Base-by-base conservation (phyloP, 2,113 vertebrate genomes). In the Petaurus breviceps region DNA sequence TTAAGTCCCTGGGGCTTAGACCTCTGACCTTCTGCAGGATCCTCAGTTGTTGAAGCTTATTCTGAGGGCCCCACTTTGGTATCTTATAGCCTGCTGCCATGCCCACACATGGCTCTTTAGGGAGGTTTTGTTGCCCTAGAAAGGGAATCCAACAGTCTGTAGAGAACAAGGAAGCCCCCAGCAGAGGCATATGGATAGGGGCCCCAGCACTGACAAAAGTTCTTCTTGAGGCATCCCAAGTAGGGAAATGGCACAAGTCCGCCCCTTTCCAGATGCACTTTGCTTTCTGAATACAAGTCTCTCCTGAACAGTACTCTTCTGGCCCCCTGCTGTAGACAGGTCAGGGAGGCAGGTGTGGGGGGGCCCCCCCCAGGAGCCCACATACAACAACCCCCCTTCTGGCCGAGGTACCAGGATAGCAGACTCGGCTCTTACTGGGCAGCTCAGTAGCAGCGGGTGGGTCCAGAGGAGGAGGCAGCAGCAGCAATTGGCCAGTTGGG, bases 401-500 rank as follows among this genome's bases (percentile, higher is more conserved):
- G 97, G 98, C 97, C 98, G 98, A 98, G 97, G 97, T 96, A 97
- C 97, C 98, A 95, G 97, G 98, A 97, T 95, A 98, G 98, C 97
- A 98, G 97, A 98, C 98, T 98, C 96, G 94, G 98, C 98, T 98
- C 98, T 98, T 98, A 98, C 92, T 98, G 98, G 98, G 98, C 97
- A 98, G 95, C 98, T 98, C 98, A 97, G 98, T 97, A 98, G 97
- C 98, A 98, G 98, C 98, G 96, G 97, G 98, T 98, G 98, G 97
- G 97, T 98, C 98, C 98, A 97, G 98, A 98, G 98, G 98, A 97
- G 97, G 97, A 98, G 98, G 97, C 98, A 96, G 98, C 98, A 98
- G 97, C 98, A 98, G 97, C 98, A 97, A 98, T 98, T 98, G 97
- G 97, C 98, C 98, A 98, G 98, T 97, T 98, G 98, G 98, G 98